phyloP scores from a whole-genome alignment of 2,113 vertebrate species.

The Pica pica region DNA sequence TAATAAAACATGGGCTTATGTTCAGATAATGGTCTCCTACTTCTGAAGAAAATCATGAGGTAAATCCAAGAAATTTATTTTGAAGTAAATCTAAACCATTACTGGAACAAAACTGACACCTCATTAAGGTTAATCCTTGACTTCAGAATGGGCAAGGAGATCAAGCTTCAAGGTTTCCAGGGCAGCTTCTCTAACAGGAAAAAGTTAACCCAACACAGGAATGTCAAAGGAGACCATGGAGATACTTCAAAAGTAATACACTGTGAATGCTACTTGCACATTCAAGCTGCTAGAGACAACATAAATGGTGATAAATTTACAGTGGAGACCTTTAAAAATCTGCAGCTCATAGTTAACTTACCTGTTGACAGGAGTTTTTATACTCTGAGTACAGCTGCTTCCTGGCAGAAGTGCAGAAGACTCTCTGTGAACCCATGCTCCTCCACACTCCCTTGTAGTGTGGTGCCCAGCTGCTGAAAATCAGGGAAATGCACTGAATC shows the following conservation, averaged over 20 bases:
- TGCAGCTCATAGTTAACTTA: neutral
- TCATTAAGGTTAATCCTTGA: neutral
- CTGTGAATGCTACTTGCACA: neutral
- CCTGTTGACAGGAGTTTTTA: neutral
- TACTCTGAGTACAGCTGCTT: neutral
- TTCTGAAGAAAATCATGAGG: neutral
- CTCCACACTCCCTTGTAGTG: rapidly evolving
- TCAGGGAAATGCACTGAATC: neutral
- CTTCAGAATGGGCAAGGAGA: neutral
- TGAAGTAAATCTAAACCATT: neutral
- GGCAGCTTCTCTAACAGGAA: neutral
- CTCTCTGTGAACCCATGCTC: neutral
- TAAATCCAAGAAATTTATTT: neutral
- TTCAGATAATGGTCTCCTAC: neutral
- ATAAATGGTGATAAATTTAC: neutral
- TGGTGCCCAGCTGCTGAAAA: neutral
- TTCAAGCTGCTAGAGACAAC: neutral
- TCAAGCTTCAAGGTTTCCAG: neutral
- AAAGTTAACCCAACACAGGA: neutral
- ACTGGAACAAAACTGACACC: neutral
- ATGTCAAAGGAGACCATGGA: neutral
- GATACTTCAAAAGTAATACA: neutral
- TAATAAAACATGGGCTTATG: neutral
- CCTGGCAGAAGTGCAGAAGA: neutral
- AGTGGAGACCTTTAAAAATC: neutral